A percentile compares a stretch with the other conserved stretches of the same genome.
phyloP scores from a whole-genome alignment of 2,113 vertebrate species.

The Antigone vipio region DNA sequence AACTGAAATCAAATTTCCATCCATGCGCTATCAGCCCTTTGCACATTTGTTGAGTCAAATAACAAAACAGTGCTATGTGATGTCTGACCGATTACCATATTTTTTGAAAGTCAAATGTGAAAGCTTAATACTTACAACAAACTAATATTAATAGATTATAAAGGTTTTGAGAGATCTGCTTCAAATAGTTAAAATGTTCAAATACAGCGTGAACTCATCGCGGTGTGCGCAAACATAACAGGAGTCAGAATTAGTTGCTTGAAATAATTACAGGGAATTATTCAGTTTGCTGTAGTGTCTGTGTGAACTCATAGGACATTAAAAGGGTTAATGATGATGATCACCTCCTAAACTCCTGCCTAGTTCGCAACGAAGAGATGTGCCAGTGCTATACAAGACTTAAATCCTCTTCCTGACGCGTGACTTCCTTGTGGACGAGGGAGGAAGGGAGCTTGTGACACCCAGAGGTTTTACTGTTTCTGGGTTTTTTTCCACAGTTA shows the following conservation, averaged over 20 bases:
- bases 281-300: not conserved
- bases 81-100: not conserved
- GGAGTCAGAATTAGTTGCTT: not conserved
- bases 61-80: not conserved
- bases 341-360: not conserved
- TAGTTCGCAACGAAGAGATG: not conserved
- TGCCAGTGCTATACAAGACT: not conserved
- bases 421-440: not conserved
- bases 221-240: fast-evolving
- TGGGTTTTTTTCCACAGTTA: not conserved
- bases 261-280: not conserved
- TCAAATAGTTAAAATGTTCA: not conserved
- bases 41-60: not conserved
- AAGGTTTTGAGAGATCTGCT: not conserved
- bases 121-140: not conserved
- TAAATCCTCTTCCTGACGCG: not conserved
- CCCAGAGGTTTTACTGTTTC: not conserved
- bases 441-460: not conserved
- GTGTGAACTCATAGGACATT: not conserved
- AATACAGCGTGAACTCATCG: not conserved
- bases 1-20: not conserved
- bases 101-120: not conserved
- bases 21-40: not conserved
- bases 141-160: not conserved
- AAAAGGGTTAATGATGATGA: not conserved